These are phyloP conservation scores for Lateolabrax maculatus DNA, from an alignment of 2,797 vertebrate genomes.

Conservation along the genomic window DNA sequence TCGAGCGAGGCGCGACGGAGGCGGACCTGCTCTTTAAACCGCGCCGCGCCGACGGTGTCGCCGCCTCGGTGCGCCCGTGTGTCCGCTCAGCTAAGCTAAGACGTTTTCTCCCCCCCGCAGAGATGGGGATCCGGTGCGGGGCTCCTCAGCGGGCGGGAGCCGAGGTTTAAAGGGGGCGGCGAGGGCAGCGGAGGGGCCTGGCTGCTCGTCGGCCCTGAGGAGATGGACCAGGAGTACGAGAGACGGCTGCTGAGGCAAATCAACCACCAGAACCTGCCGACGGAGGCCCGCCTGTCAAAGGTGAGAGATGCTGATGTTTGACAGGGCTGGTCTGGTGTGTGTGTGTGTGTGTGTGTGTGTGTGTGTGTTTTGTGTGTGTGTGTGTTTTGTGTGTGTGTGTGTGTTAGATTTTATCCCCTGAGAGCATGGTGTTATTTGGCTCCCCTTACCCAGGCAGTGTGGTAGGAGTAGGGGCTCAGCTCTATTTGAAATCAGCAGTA, in stretches of 20 bases:
- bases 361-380: background rate
- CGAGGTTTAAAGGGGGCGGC: slow-evolving; percentile 66
- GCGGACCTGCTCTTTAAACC: background rate
- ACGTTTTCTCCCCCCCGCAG: slow-evolving; percentile 43
- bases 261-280: slow-evolving; percentile 87
- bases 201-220: slow-evolving; percentile 52
- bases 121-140: slow-evolving; percentile 76
- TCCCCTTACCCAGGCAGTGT: background rate
- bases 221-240: slow-evolving; percentile 90
- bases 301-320: too few relatives aligned
- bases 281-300: slow-evolving; percentile 80
- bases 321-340: too few relatives aligned
- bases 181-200: slow-evolving; percentile 50
- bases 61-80: background rate
- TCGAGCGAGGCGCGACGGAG: background rate
- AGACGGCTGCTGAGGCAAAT: slow-evolving; percentile 88
- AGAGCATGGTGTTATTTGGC: background rate
- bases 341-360: background rate
- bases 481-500: too few relatives aligned
- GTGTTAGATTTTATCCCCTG: background rate
- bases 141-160: slow-evolving; percentile 63
- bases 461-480: background rate
- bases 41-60: background rate
- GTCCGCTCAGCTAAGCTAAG: too few relatives aligned
- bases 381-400: too few relatives aligned